Conservation (phyloP, 2,888 invertebrate species). For the Eudasyphora cyanicolor region DNA sequence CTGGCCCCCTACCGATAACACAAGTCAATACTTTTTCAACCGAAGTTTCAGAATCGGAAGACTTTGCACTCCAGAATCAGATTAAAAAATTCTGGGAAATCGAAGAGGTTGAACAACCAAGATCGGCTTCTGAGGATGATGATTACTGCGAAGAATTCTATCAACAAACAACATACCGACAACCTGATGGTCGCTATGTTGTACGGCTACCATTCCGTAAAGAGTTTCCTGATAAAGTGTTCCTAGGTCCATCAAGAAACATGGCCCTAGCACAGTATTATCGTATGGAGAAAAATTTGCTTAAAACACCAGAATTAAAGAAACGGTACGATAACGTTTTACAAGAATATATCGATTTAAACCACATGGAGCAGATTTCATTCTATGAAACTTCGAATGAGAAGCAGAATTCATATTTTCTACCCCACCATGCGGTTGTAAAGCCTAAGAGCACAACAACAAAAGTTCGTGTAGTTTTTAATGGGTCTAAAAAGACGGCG, state of each 20-base stretch:
- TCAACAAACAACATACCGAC: conserved; percentile 18
- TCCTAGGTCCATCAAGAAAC: conserved; percentile 20
- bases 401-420: conserved; percentile 6
- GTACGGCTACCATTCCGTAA: conserved; percentile 19
- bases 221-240: conserved; percentile 5
- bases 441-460: conserved; percentile 47
- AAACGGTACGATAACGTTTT: conserved; percentile 6
- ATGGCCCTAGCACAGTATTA: conserved; percentile 28
- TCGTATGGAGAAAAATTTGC: conserved; percentile 24
- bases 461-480: conserved; percentile 62
- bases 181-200: conserved; percentile 21
- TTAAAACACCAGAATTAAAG: neutral
- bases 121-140: neutral
- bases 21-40: neutral
- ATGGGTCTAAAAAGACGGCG: conserved; percentile 40
- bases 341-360: conserved; percentile 36
- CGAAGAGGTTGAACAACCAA: neutral
- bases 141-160: conserved; percentile 29
- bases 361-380: conserved; percentile 36
- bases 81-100: conserved; percentile 34
- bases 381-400: neutral
- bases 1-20: neutral
- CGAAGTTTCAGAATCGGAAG: neutral
- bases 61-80: neutral
- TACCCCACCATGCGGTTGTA: conserved; percentile 60